Conservation (phyloP, 2,113 vertebrate species). For the Aix galericulata region DNA sequence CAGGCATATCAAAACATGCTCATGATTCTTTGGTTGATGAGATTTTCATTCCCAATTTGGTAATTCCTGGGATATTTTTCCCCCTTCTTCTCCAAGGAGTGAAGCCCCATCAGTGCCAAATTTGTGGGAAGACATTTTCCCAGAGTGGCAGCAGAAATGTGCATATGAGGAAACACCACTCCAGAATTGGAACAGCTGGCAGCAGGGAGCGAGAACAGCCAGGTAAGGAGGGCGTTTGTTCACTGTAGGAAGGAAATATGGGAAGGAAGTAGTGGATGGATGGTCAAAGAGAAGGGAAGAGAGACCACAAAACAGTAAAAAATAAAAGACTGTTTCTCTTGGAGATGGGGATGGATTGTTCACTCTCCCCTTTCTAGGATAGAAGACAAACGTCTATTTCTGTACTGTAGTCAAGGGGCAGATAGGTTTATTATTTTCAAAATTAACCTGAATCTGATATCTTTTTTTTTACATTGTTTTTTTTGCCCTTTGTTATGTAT, state of each 20-base stretch:
- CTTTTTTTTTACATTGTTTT: neutral
- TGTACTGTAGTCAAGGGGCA: neutral
- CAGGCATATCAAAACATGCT: neutral
- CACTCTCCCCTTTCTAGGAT: neutral
- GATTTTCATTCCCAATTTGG: neutral
- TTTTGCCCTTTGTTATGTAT: neutral
- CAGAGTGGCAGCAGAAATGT: conserved; percentile 98
- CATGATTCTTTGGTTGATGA: neutral
- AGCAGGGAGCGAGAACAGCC: conserved; percentile 77
- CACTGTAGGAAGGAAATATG: neutral
- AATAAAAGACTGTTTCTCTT: neutral
- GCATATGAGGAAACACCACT: conserved; percentile 94
- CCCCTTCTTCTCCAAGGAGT: conserved; percentile 82
- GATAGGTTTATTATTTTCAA: neutral
- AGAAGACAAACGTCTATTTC: neutral
- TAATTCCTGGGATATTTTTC: conserved; percentile 21
- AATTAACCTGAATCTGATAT: neutral
- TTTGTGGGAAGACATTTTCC: conserved; percentile 96
- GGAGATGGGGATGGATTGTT: neutral
- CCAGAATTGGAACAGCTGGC: conserved; percentile 76
- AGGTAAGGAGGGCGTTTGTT: conserved; percentile 62
- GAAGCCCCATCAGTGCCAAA: conserved; percentile 94
- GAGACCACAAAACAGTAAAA: neutral
- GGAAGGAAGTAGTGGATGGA: neutral
- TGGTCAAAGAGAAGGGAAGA: neutral